A percentile compares a stretch with the other conserved stretches of the same genome.
Evolutionary conservation across 2,888 invertebrate genomes (phyloP).

Genomic region (Coenonympha glycerion): DNA sequence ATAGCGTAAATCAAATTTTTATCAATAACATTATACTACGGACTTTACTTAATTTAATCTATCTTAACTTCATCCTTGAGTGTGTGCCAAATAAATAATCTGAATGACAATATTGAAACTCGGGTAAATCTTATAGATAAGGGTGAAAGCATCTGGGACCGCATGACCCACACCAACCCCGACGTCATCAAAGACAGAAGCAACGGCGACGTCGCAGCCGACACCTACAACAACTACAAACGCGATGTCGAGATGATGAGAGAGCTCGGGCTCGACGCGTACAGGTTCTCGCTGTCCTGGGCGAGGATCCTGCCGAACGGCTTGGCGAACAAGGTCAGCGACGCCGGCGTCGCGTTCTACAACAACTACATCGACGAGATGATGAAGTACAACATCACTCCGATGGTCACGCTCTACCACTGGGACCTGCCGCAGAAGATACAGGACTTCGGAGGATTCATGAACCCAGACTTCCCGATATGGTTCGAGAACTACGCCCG

Average conservation of each 20-base stretch:
- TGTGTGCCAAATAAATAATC: too few species aligned
- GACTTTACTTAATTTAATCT: too few species aligned
- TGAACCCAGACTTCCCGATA: slow-evolving; percentile 54
- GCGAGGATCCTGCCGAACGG: slow-evolving; percentile 77
- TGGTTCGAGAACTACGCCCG: slow-evolving; percentile 71
- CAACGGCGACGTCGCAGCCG: slow-evolving; percentile 77
- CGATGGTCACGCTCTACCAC: slow-evolving; percentile 75
- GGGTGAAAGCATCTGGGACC: slow-evolving; percentile 54
- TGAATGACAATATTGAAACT: too few species aligned
- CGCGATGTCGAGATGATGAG: slow-evolving; percentile 71
- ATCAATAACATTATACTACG: too few species aligned
- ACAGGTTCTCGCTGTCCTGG: slow-evolving; percentile 79
- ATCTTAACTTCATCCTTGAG: too few species aligned
- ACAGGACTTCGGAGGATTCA: slow-evolving; percentile 73
- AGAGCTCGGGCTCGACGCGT: slow-evolving; percentile 60
- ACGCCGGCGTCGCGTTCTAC: slow-evolving; percentile 79
- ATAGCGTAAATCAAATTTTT: too few species aligned
- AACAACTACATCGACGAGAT: slow-evolving; percentile 79
- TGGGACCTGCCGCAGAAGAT: slow-evolving; percentile 74
- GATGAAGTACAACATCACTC: slow-evolving; percentile 75
- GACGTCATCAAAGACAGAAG: slow-evolving; percentile 38
- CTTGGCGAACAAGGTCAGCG: slow-evolving; percentile 64
- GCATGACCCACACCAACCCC: slow-evolving; percentile 46
- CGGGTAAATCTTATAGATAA: too few species aligned
- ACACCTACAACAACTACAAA: slow-evolving; percentile 77